phyloP scores from a whole-genome alignment of 2,888 invertebrate genomes.

The Hirtodrosophila cameraria region DNA sequence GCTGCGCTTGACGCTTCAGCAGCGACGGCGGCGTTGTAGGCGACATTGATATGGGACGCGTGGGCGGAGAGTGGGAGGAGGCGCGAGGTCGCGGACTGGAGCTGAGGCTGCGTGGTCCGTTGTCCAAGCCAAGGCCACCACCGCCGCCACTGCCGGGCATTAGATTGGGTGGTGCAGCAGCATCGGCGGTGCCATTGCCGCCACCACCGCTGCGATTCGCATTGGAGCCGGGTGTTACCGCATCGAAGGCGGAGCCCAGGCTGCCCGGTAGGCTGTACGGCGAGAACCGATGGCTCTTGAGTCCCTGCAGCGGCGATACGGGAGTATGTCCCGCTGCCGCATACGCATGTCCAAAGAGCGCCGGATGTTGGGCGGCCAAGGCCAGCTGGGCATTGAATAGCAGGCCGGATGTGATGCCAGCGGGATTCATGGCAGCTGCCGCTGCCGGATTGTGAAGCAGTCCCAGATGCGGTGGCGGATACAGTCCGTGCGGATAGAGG shows the following conservation, averaged over 20 bases:
- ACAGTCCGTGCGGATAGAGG: slow-evolving; percentile 95
- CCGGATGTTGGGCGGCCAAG: slow-evolving; percentile 94
- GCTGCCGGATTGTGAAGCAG: slow-evolving; percentile 87
- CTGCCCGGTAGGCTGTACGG: slow-evolving; percentile 94
- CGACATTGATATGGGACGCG: slow-evolving; percentile 84
- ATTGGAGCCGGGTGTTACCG: slow-evolving; percentile 91
- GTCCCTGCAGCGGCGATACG: slow-evolving; percentile 88
- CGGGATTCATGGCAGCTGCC: slow-evolving; percentile 85
- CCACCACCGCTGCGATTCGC: slow-evolving; percentile 74
- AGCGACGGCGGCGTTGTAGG: slow-evolving; percentile 85
- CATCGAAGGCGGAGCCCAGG: slow-evolving; percentile 94
- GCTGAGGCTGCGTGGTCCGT: slow-evolving; percentile 83
- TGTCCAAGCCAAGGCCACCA: slow-evolving; percentile 70
- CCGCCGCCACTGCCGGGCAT: slow-evolving; percentile 61
- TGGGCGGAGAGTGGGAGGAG: slow-evolving; percentile 84
- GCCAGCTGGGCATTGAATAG: slow-evolving; percentile 95
- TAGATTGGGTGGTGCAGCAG: slow-evolving; percentile 55
- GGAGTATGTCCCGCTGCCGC: slow-evolving; percentile 88
- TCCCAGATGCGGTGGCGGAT: slow-evolving; percentile 91
- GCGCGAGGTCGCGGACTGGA: slow-evolving; percentile 84
- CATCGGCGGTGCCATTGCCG: slow-evolving; percentile 51
- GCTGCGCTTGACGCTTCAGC: slow-evolving; percentile 81
- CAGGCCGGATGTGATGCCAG: slow-evolving; percentile 91
- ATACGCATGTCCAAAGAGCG: slow-evolving; percentile 87
- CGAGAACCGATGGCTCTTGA: slow-evolving; percentile 92